Percentiles rank a stretch among this genome's conserved stretches.
phyloP scores from a whole-genome alignment of 2,888 invertebrate species.

The Syritta pipiens region DNA sequence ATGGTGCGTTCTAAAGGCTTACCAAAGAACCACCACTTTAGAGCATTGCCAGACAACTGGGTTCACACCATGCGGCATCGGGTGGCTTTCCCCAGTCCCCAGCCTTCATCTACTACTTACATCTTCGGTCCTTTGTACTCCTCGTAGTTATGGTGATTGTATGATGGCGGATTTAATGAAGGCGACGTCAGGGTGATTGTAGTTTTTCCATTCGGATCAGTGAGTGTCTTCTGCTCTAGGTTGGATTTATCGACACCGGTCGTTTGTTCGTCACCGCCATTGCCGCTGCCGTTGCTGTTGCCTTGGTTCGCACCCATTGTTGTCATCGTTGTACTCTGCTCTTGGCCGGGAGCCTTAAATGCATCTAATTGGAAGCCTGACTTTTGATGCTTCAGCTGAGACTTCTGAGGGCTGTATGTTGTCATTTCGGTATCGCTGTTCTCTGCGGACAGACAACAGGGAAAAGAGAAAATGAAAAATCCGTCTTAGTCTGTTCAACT shows the following conservation, averaged over 20 bases:
- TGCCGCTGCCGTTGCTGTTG: conserved; percentile 53
- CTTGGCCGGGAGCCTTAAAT: conserved; percentile 73
- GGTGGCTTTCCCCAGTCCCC: conserved; percentile 23
- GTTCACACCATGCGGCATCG: conserved; percentile 40
- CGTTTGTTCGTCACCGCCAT: conserved; percentile 12
- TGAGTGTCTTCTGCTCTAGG: conserved; percentile 45
- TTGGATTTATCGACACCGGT: conserved; percentile 52
- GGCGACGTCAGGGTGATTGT: conserved; percentile 77
- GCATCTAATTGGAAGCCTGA: conserved; percentile 76
- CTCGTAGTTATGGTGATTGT: conserved; percentile 39
- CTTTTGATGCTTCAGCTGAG: conserved; percentile 36
- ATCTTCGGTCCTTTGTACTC: conserved; percentile 77
- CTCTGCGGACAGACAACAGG: conserved; percentile 15
- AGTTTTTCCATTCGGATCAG: conserved; percentile 73
- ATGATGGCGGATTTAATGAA: conserved; percentile 75
- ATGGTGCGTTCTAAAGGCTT: conserved; percentile 29
- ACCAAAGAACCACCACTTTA: conserved; percentile 47
- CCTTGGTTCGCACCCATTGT: no score
- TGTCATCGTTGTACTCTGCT: conserved; percentile 64
- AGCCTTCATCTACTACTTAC: conserved; percentile 72
- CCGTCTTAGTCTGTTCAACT: no score
- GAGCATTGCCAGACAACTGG: conserved; percentile 45
- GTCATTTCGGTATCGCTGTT: conserved; percentile 41
- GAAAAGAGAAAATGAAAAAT: conserved; percentile 1
- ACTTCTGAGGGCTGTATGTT: conserved; percentile 43